phyloP scores from a whole-genome alignment of 2,113 vertebrate genomes.

The Stegostoma tigrinum region DNA sequence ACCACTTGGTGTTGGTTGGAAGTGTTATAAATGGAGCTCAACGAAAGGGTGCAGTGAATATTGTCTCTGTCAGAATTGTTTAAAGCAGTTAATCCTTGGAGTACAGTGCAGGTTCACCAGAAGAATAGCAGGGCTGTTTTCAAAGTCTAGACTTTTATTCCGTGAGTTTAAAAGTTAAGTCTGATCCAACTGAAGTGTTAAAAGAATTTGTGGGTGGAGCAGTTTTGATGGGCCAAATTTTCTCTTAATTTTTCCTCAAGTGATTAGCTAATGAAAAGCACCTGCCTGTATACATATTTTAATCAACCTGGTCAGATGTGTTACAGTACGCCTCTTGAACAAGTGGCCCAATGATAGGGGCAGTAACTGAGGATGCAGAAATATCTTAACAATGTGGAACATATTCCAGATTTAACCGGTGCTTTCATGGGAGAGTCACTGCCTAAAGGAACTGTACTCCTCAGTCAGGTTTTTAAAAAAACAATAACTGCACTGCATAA shows the following conservation, averaged over 20 bases:
- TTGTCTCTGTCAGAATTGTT: not conserved
- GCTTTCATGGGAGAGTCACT: too few species aligned
- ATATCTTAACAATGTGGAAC: too few species aligned
- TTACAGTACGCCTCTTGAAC: too few species aligned
- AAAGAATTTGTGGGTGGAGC: not conserved
- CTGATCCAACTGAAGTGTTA: not conserved
- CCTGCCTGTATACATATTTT: too few species aligned
- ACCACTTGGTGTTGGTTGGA: not conserved
- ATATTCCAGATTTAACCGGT: too few species aligned
- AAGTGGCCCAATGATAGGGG: too few species aligned
- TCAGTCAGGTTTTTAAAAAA: too few species aligned
- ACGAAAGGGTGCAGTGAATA: not conserved
- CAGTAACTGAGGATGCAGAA: not conserved
- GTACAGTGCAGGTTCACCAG: not conserved
- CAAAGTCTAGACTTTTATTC: not conserved
- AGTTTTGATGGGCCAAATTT: too few species aligned
- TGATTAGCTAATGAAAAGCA: too few species aligned
- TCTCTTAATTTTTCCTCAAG: too few species aligned
- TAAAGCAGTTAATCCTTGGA: not conserved
- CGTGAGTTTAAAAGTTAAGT: not conserved
- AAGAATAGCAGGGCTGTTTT: not conserved
- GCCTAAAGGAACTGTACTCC: too few species aligned
- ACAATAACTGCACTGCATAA: not conserved
- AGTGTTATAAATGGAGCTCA: not conserved
- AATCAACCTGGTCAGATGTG: too few species aligned